These are phyloP conservation scores for Drosophila testacea DNA, from an alignment of 2,888 invertebrate genomes.

Conservation along the genomic window DNA sequence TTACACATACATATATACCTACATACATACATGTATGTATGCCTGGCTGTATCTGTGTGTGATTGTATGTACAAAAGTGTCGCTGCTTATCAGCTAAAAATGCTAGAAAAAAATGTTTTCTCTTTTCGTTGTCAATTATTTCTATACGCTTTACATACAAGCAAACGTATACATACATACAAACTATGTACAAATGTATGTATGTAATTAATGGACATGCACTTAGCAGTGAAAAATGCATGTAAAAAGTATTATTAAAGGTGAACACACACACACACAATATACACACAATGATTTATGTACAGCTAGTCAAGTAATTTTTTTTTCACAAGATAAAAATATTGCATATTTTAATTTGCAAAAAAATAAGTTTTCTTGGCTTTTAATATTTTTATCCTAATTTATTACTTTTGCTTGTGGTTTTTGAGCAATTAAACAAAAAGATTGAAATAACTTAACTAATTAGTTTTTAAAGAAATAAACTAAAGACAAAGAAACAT, in stretches of 20 bases:
- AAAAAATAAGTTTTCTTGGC: too few species aligned
- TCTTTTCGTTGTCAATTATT: constrained; percentile 70
- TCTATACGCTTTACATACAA: constrained; percentile 60
- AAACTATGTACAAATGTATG: constrained; percentile 9
- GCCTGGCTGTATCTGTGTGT: too few species aligned
- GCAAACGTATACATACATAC: constrained; percentile 18
- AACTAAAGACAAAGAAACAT: too few species aligned
- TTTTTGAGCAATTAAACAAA: too few species aligned
- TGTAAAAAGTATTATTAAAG: constrained; percentile 47
- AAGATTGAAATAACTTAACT: too few species aligned
- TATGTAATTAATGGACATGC: constrained; percentile 19
- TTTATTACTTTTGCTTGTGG: too few species aligned
- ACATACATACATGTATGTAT: neutral
- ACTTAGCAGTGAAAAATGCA: constrained; percentile 42
- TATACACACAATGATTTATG: neutral
- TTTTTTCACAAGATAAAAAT: too few species aligned
- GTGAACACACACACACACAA: constrained; percentile 19
- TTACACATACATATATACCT: constrained; percentile 28
- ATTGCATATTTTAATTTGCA: too few species aligned
- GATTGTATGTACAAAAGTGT: constrained; percentile 26
- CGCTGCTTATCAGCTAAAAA: constrained; percentile 70
- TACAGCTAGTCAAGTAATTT: too few species aligned
- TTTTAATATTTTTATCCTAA: too few species aligned
- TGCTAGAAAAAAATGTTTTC: constrained; percentile 67
- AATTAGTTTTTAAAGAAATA: too few species aligned